phyloP scores from a whole-genome alignment of 1,140 invertebrate genomes.

The Pararge aegeria region DNA sequence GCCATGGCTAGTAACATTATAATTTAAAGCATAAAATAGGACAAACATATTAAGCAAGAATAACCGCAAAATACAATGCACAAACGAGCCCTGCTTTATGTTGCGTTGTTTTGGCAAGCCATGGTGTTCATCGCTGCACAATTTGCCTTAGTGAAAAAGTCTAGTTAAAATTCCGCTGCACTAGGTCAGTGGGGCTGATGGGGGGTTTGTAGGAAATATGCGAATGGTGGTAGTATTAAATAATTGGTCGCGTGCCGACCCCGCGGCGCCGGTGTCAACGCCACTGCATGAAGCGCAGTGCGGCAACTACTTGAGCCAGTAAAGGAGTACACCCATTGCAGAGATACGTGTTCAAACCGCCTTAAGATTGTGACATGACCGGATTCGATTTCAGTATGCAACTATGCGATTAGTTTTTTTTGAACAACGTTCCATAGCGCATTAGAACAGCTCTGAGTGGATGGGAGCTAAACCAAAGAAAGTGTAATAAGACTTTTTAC shows the following conservation, averaged over 20 bases:
- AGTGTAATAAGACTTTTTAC: too few relatives aligned
- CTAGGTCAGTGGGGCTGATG: constrained; percentile 32
- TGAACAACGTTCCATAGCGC: too few relatives aligned
- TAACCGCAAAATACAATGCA: constrained; percentile 2
- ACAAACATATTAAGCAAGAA: background rate
- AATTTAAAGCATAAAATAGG: background rate
- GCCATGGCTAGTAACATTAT: background rate
- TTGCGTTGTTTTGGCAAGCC: constrained; percentile 19
- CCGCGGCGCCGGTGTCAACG: constrained; percentile 33
- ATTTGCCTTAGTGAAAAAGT: constrained; percentile 18
- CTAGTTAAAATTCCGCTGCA: constrained; percentile 39
- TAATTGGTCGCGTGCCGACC: constrained; percentile 36
- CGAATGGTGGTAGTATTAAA: constrained; percentile 43
- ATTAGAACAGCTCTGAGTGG: too few relatives aligned
- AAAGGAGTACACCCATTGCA: constrained; percentile 2
- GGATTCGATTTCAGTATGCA: too few relatives aligned
- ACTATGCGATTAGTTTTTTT: too few relatives aligned
- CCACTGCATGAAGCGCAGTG: constrained; percentile 32
- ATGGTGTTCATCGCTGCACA: constrained; percentile 26
- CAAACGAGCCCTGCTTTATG: background rate
- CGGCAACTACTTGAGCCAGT: constrained; percentile 26
- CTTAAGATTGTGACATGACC: too few relatives aligned
- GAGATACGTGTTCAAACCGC: too few relatives aligned
- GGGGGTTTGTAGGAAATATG: constrained; percentile 41
- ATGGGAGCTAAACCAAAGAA: too few relatives aligned